Evolutionary conservation across 2,888 invertebrate genomes (phyloP).

Genomic region (Drosophila tripunctata): DNA sequence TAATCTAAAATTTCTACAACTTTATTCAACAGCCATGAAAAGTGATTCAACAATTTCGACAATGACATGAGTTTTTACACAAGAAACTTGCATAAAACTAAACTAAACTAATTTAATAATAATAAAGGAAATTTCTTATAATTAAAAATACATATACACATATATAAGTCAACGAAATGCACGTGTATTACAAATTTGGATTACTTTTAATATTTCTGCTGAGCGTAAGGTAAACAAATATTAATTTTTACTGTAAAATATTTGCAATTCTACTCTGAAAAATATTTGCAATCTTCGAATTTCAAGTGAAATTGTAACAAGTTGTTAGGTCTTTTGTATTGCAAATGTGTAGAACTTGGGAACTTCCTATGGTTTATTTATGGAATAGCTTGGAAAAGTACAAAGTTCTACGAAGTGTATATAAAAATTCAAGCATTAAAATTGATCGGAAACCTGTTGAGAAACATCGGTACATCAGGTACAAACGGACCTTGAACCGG

Average conservation of each 20-base stretch:
- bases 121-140: conserved; percentile 10
- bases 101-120: conserved; percentile 20
- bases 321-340: conserved; percentile 30
- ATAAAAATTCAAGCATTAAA: conserved; percentile 34
- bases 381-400: conserved; percentile 42
- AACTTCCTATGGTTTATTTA: conserved; percentile 33
- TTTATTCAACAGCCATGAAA: conserved; percentile 45
- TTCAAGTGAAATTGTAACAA: too few species aligned
- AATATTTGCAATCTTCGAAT: too few species aligned
- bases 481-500: conserved; percentile 46
- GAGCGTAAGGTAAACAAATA: conserved; percentile 79
- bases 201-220: conserved; percentile 82
- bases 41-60: conserved; percentile 32
- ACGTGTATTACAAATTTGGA: conserved; percentile 83
- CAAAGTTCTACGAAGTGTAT: conserved; percentile 50
- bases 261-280: too few species aligned
- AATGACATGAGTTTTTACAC: conserved; percentile 39
- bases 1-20: conserved; percentile 44
- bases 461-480: conserved; percentile 28
- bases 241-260: neutral
- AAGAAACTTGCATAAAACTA: conserved; percentile 11
- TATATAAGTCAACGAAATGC: conserved; percentile 64
- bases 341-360: neutral
- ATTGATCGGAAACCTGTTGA: conserved; percentile 50
- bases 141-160: conserved; percentile 18